These are phyloP conservation scores for Pampusana beccarii DNA, from an alignment of 2,113 vertebrate species.

Conservation along the genomic window DNA sequence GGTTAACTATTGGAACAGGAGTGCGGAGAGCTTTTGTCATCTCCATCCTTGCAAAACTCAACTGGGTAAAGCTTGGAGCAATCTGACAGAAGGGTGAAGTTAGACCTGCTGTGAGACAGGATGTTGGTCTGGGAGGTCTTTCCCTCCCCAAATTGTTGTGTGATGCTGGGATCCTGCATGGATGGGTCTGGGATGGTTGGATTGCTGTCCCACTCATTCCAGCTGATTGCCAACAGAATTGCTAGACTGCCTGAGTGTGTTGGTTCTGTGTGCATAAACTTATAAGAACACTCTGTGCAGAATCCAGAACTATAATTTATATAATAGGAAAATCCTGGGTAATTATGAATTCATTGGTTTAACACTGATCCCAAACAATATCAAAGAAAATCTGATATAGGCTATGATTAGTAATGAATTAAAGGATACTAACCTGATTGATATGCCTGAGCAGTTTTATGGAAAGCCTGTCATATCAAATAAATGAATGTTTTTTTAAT, in stretches of 20 bases:
- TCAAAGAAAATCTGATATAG: constrained; percentile 19
- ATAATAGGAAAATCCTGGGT: constrained; percentile 4
- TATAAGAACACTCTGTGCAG: not conserved
- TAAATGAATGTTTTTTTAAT: constrained; percentile 54
- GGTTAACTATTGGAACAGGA: not conserved
- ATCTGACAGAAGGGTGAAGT: not conserved
- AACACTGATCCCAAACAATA: constrained; percentile 36
- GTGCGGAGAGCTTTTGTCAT: not conserved
- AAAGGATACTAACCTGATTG: constrained; percentile 43
- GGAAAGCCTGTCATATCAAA: constrained; percentile 53
- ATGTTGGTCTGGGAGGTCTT: not conserved
- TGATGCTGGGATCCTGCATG: not conserved
- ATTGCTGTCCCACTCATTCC: not conserved
- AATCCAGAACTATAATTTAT: not conserved
- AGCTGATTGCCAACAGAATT: not conserved
- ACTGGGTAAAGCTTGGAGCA: not conserved
- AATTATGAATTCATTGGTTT: constrained; percentile 25
- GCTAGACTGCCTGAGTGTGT: fast-evolving
- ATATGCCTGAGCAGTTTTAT: constrained; percentile 47
- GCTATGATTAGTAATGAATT: constrained; percentile 51
- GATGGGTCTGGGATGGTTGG: not conserved
- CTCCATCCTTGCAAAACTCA: not conserved
- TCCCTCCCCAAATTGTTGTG: not conserved
- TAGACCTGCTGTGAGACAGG: not conserved
- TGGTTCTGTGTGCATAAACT: not conserved